Percentiles rank a stretch among this genome's conserved stretches.
These are phyloP conservation scores for Agonopterix subpropinquella DNA, from an alignment of 2,888 invertebrate species.

Conservation along the genomic window DNA sequence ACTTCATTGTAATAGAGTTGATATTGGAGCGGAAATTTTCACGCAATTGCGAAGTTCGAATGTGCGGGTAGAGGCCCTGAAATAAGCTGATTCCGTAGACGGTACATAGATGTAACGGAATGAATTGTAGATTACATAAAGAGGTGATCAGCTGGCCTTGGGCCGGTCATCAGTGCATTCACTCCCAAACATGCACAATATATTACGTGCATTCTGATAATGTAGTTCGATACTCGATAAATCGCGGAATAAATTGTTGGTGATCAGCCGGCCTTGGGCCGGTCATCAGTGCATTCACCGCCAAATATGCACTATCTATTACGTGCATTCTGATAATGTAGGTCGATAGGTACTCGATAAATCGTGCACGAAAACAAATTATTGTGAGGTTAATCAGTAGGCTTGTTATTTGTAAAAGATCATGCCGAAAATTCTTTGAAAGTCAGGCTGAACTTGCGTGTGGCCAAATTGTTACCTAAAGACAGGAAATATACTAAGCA, in stretches of 20 bases:
- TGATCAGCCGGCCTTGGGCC: conserved; percentile 62
- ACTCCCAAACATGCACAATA: conserved; percentile 34
- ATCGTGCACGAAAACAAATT: neutral
- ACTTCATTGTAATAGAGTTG: too few relatives aligned
- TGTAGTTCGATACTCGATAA: neutral
- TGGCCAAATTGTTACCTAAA: too few relatives aligned
- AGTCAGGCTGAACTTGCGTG: too few relatives aligned
- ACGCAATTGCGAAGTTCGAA: too few relatives aligned
- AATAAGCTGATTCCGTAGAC: too few relatives aligned
- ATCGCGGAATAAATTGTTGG: conserved; percentile 32
- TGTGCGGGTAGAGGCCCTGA: too few relatives aligned
- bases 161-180: conserved; percentile 43
- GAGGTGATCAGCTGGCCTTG: conserved; percentile 68
- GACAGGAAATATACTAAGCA: too few relatives aligned
- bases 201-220: neutral
- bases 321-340: neutral
- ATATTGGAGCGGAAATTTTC: too few relatives aligned
- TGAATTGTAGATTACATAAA: conserved; percentile 31
- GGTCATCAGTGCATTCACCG: conserved; percentile 49
- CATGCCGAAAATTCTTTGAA: too few relatives aligned
- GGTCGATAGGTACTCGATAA: neutral
- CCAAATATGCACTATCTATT: conserved; percentile 24
- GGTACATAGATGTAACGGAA: too few relatives aligned
- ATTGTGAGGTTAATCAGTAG: too few relatives aligned
- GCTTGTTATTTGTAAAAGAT: too few relatives aligned